phyloP scores from a whole-genome alignment of 2,797 vertebrate species.

The Manis javanica region DNA sequence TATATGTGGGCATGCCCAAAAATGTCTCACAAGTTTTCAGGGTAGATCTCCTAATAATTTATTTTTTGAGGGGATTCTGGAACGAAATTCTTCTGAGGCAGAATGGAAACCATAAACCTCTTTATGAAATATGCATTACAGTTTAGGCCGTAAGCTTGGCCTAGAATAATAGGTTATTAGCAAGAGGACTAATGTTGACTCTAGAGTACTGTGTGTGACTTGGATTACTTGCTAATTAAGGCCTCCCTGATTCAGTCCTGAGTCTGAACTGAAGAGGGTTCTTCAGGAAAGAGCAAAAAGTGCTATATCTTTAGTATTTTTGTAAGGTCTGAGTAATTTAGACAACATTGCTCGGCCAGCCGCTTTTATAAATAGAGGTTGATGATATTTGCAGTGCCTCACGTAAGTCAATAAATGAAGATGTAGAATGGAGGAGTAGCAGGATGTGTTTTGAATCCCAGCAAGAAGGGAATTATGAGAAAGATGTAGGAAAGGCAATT shows the following conservation, averaged over 20 bases:
- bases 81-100: neutral
- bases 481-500: neutral
- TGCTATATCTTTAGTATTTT: neutral
- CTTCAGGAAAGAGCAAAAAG: neutral
- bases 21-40: neutral
- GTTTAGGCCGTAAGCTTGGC: neutral
- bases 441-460: neutral
- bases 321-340: neutral
- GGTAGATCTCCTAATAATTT: neutral
- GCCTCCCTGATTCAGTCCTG: neutral
- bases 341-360: neutral
- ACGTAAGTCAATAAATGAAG: neutral
- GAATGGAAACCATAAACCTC: neutral
- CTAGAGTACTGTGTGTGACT: neutral
- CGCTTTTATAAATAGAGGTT: neutral
- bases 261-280: neutral
- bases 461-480: neutral
- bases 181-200: neutral
- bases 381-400: neutral
- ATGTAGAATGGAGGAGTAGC: neutral
- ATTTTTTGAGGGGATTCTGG: neutral
- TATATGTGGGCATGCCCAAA: neutral
- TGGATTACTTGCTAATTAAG: neutral
- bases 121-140: neutral
- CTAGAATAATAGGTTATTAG: neutral